phyloP scores from a whole-genome alignment of 1,140 invertebrate species.

The Trachymyrmex septentrionalis region DNA sequence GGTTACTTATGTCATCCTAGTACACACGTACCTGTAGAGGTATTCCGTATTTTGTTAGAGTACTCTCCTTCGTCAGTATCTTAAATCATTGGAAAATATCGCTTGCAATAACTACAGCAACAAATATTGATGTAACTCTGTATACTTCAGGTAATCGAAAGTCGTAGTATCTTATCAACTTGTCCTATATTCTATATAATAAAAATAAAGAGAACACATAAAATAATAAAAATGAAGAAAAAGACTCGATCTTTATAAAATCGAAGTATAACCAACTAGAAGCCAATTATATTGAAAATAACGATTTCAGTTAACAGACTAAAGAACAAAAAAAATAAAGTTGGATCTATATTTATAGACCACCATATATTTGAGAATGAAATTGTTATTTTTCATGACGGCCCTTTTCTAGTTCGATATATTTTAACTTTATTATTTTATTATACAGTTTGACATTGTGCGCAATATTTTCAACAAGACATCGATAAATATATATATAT shows the following conservation, averaged over 20 bases:
- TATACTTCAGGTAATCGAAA: constrained; percentile 7
- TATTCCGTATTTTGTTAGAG: constrained; percentile 40
- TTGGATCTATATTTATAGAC: background rate
- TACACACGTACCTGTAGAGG: constrained; percentile 25
- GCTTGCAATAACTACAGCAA: constrained; percentile 21
- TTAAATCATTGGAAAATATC: constrained; percentile 12
- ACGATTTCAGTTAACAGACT: constrained; percentile 5
- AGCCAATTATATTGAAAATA: constrained; percentile 17
- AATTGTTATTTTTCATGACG: constrained; percentile 10
- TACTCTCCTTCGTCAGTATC: background rate
- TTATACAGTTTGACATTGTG: background rate
- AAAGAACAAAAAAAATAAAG: background rate
- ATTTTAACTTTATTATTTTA: constrained; percentile 29
- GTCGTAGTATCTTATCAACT: background rate
- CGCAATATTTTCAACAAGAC: constrained; percentile 12
- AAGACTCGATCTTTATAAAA: background rate
- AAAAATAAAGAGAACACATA: background rate
- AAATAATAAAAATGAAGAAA: constrained; percentile 4
- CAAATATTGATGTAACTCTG: constrained; percentile 39
- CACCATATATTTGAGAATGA: background rate
- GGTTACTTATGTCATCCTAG: constrained; percentile 38
- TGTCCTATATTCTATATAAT: background rate
- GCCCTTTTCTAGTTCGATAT: constrained; percentile 4
- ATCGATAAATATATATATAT: background rate
- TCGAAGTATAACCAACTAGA: background rate